These are phyloP conservation scores for Lepidurus apus DNA, from an alignment of 1,140 invertebrate genomes.

Conservation along the genomic window DNA sequence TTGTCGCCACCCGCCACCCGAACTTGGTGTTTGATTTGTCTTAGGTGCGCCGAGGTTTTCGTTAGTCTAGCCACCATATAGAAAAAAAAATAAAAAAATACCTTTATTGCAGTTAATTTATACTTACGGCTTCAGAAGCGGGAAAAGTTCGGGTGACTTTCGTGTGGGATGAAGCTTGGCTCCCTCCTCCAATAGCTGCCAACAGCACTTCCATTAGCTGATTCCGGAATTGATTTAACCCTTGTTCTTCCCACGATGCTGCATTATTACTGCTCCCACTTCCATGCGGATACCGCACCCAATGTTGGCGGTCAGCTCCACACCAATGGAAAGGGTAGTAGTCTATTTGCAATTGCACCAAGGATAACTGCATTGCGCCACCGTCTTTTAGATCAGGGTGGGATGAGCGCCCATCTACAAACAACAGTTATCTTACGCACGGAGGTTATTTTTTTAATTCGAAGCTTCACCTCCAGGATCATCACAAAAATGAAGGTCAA, in stretches of 20 bases:
- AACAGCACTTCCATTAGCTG: neutral
- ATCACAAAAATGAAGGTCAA: constrained; percentile 96
- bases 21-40: neutral
- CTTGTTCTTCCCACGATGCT: constrained; percentile 12
- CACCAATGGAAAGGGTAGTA: constrained; percentile 94
- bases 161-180: neutral
- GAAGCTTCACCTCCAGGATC: constrained; percentile 71
- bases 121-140: constrained; percentile 33
- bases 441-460: neutral
- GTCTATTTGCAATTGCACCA: constrained; percentile 78
- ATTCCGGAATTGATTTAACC: constrained; percentile 27
- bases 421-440: constrained; percentile 27
- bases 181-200: neutral
- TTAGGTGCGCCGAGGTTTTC: neutral
- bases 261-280: constrained; percentile 41
- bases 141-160: neutral
- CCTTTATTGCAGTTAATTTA: constrained; percentile 20
- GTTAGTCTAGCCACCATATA: neutral
- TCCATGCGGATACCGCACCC: constrained; percentile 68
- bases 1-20: neutral
- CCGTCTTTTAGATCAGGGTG: constrained; percentile 80
- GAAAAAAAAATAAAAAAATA: neutral
- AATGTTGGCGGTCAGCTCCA: constrained; percentile 66
- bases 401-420: constrained; percentile 67
- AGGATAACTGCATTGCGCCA: constrained; percentile 86